A percentile compares a stretch with the other conserved stretches of the same genome.
phyloP scores from a whole-genome alignment of 2,888 invertebrate genomes.

The Linnaemya tessellans region DNA sequence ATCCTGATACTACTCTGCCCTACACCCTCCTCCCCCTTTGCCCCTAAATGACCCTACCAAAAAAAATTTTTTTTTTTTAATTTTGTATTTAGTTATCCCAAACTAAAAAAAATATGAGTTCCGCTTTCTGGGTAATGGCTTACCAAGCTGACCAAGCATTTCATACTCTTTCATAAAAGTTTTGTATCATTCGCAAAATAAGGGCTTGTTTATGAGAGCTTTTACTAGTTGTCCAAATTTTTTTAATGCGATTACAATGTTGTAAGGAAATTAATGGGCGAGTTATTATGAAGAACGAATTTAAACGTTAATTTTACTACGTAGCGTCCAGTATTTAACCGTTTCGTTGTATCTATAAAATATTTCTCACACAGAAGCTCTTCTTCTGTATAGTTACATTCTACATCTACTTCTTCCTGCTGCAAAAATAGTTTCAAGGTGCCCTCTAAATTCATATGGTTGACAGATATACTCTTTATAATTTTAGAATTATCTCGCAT shows the following conservation, averaged over 20 bases:
- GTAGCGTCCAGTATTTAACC: conserved; percentile 18
- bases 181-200: conserved; percentile 43
- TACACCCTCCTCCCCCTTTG: too few relatives aligned
- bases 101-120: background rate
- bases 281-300: background rate
- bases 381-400: conserved; percentile 16
- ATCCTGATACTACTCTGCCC: too few relatives aligned
- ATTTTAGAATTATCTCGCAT: background rate
- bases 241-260: conserved; percentile 36
- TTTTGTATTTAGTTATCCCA: too few relatives aligned
- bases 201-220: conserved; percentile 26
- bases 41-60: too few relatives aligned
- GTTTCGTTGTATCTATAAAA: conserved; percentile 37
- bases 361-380: conserved; percentile 40
- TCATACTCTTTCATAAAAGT: conserved; percentile 58
- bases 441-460: conserved; percentile 38
- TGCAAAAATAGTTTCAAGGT: background rate
- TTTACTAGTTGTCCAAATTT: conserved; percentile 41
- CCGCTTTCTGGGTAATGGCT: conserved; percentile 37
- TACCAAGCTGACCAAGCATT: conserved; percentile 47
- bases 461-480: conserved; percentile 25
- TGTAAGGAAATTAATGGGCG: conserved; percentile 20
- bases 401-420: conserved; percentile 32
- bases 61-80: too few relatives aligned
- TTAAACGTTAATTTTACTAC: conserved; percentile 42